Percentiles rank a stretch among this genome's conserved stretches.
phyloP scores from a whole-genome alignment of 2,888 invertebrate species.

The Harpagoxenus sublaevis region DNA sequence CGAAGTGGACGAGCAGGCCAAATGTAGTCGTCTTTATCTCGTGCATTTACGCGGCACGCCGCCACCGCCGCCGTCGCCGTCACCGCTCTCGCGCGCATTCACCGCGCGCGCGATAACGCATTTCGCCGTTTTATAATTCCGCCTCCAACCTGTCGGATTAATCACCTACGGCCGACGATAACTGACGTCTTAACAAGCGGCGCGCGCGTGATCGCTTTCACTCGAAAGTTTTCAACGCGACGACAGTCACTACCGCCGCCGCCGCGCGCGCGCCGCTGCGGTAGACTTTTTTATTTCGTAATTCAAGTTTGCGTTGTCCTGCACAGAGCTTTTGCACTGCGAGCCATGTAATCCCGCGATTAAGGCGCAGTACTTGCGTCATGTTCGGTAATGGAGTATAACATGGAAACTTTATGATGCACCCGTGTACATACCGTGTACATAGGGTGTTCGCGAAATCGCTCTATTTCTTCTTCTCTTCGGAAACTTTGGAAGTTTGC shows the following conservation, averaged over 20 bases:
- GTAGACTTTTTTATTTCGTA: constrained; percentile 28
- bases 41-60: not conserved
- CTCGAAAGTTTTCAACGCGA: constrained; percentile 68
- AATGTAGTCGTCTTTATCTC: constrained; percentile 48
- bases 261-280: not conserved
- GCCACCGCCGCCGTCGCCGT: constrained; percentile 1
- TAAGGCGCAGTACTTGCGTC: constrained; percentile 50
- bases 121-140: constrained; percentile 59
- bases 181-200: constrained; percentile 68
- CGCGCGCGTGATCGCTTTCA: constrained; percentile 69
- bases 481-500: not conserved
- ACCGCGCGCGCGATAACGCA: constrained; percentile 56
- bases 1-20: not conserved
- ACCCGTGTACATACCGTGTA: not conserved
- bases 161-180: constrained; percentile 66
- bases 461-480: not conserved
- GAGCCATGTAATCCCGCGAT: constrained; percentile 42
- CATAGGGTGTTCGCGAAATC: not conserved
- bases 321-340: constrained; percentile 21
- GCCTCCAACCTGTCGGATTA: constrained; percentile 68
- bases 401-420: constrained; percentile 26
- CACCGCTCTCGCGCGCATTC: not conserved
- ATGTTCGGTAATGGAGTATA: constrained; percentile 40
- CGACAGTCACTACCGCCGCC: constrained; percentile 21
- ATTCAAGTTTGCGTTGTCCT: constrained; percentile 29